These are phyloP conservation scores for Menidia beryllina DNA, from an alignment of 2,113 vertebrate species.

Conservation along the genomic window DNA sequence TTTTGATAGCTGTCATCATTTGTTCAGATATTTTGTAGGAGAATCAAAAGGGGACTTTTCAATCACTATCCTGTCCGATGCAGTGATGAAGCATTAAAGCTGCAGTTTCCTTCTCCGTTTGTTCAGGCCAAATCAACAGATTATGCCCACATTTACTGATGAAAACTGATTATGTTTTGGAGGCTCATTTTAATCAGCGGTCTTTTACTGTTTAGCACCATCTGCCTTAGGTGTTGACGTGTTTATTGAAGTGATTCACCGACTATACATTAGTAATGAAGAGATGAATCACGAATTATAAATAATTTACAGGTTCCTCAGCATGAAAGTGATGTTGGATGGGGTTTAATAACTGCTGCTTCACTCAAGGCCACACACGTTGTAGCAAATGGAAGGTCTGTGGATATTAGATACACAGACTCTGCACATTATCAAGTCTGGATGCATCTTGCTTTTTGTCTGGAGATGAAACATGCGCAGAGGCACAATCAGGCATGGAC, in stretches of 20 bases:
- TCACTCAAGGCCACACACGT: neutral
- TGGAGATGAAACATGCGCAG: constrained; percentile 23
- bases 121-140: neutral
- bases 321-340: neutral
- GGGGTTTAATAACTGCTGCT: constrained; percentile 1
- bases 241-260: constrained; percentile 32
- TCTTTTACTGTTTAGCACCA: constrained; percentile 33
- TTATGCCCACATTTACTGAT: neutral
- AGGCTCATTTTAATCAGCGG: constrained; percentile 5
- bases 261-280: constrained; percentile 49
- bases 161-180: constrained; percentile 13
- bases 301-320: constrained; percentile 35
- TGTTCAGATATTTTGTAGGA: constrained; percentile 5
- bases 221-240: constrained; percentile 24
- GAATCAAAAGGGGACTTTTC: neutral
- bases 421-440: constrained; percentile 4
- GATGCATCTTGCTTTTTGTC: neutral
- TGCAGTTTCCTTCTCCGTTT: neutral
- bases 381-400: neutral
- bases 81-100: neutral
- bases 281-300: constrained; percentile 39
- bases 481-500: constrained; percentile 7
- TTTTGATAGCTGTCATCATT: neutral
- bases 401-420: neutral
- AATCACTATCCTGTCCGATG: neutral